Base-by-base conservation (phyloP, 1,140 invertebrate species). In the Scylla paramamosain region DNA sequence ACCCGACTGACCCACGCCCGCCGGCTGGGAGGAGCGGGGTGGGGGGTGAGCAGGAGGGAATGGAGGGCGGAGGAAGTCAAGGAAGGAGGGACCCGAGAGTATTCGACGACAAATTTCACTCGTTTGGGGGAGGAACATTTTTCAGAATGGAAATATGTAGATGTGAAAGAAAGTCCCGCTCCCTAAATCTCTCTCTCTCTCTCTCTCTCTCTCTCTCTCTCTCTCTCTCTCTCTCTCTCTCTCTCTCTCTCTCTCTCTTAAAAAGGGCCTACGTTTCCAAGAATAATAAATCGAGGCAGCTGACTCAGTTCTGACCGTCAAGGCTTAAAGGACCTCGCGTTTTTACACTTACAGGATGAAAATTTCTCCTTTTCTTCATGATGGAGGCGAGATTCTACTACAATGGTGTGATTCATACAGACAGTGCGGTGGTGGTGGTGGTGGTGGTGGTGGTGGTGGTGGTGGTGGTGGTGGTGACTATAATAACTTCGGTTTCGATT, bases 261-360 rank as follows among this genome's bases (percentile, higher is more conserved):
- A 77, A 77, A 77, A n/a, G n/a, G n/a, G 16, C 52, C 52, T 20
- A 7, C 67, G 67, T 77, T 77, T n/a, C 67, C 67, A 12, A n/a
- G n/a, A 77, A 77, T 77, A 77, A 77, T 77, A 77, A 77, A 77
- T 77, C 67, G 67, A 25, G 67, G n/a, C 20, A 77, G 67, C 67
- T 77, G 67, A 77, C 67, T 77, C 67, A n/a, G 67, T 77, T 77
- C 67, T 77, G 67, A 77, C 67, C 12, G 67, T 77, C 67, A 77
- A n/a, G 67, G 67, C 67, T 77, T 77, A 77, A 77, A n/a, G 20
- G 67, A n/a, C 67, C 2, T 77, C 67, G 25, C 67, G 67, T 77
- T 77, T n/a, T 77, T 77, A n/a, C 20, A n/a, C 67, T n/a, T 77
- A 77, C 20, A 20, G n/a, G n/a, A 77, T n/a, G 67, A 77, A 77